Evolutionary conservation across 2,888 invertebrate genomes (phyloP).

Genomic region (Eupithecia insigniata): DNA sequence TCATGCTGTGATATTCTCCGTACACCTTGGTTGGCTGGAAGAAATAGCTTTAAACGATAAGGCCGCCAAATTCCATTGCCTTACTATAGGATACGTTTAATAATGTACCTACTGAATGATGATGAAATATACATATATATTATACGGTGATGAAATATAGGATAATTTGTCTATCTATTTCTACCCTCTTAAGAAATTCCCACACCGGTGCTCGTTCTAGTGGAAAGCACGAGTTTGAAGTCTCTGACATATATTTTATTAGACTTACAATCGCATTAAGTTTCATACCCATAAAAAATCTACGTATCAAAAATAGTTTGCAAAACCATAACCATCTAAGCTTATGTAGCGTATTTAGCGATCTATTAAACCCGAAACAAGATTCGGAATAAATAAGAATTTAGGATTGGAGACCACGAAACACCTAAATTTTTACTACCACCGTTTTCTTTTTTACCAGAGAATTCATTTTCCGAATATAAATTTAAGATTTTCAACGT

Average conservation of each 20-base stretch:
- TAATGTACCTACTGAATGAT: no score
- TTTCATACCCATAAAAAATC: neutral
- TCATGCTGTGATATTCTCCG: no score
- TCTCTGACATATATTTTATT: neutral
- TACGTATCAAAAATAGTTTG: neutral
- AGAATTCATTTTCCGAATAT: constrained; percentile 70
- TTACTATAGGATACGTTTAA: no score
- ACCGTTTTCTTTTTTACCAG: constrained; percentile 40
- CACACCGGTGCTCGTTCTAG: neutral
- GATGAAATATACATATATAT: no score
- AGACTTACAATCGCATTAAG: neutral
- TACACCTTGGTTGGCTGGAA: no score
- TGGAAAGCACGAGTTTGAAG: neutral
- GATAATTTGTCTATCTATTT: no score
- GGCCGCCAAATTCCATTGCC: no score
- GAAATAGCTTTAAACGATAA: no score
- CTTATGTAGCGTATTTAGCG: neutral
- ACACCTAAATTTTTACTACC: constrained; percentile 22
- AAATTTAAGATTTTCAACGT: constrained; percentile 76
- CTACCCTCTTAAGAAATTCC: neutral
- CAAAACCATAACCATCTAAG: neutral
- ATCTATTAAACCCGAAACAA: neutral
- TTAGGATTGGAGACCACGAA: constrained; percentile 12
- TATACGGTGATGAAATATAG: no score
- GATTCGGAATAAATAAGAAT: constrained; percentile 10